Conservation (phyloP, 2,888 invertebrate species). For the Cynaeus angustus region DNA sequence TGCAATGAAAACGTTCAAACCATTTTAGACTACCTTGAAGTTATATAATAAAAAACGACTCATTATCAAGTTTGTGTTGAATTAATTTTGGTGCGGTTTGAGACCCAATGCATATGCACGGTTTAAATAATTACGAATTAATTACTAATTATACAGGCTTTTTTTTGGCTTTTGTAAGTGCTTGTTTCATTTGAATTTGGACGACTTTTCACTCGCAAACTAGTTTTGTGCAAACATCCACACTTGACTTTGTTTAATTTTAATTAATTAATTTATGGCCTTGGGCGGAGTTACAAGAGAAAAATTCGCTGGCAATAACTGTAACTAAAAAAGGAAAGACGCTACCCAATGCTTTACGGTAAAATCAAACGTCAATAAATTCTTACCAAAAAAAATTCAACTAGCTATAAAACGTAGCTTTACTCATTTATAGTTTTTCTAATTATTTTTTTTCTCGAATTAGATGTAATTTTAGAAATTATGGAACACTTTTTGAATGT, state of each 20-base stretch:
- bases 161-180: not conserved
- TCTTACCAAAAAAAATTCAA: too few relatives aligned
- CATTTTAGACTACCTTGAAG: conserved; percentile 17
- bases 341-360: too few relatives aligned
- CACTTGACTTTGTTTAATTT: too few relatives aligned
- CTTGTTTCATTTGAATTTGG: not conserved
- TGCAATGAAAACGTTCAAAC: not conserved
- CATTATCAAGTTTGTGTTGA: conserved; percentile 3
- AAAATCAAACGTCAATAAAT: too few relatives aligned
- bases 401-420: too few relatives aligned
- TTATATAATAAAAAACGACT: conserved; percentile 16
- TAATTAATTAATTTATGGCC: not conserved
- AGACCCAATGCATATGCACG: not conserved
- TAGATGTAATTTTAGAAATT: too few relatives aligned
- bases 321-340: too few relatives aligned
- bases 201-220: not conserved
- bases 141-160: not conserved
- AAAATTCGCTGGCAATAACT: not conserved
- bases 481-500: too few relatives aligned
- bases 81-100: conserved; percentile 11
- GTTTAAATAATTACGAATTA: conserved; percentile 8
- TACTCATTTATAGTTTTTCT: too few relatives aligned
- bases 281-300: not conserved
- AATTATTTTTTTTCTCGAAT: too few relatives aligned
- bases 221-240: conserved; percentile 4